These are phyloP conservation scores for Drosophila cognata DNA, from an alignment of 2,888 invertebrate genomes.

Conservation along the genomic window DNA sequence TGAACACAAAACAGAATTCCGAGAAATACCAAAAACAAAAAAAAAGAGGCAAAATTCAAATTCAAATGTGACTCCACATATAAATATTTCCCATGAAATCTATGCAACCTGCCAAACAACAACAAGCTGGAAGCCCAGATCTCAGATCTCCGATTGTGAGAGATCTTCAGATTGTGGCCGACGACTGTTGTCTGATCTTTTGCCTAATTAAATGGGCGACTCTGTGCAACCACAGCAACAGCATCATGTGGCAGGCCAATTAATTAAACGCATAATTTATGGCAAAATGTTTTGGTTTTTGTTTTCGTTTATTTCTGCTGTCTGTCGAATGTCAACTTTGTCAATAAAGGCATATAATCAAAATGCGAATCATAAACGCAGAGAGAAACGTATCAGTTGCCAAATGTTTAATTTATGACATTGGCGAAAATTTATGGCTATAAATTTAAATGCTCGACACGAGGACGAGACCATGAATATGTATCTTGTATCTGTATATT, in stretches of 20 bases:
- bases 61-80: constrained; percentile 41
- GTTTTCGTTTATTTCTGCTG: neutral
- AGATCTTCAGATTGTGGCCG: constrained; percentile 21
- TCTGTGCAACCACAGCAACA: constrained; percentile 34
- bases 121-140: constrained; percentile 20
- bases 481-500: constrained; percentile 48
- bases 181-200: constrained; percentile 11
- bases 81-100: constrained; percentile 55
- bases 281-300: constrained; percentile 51
- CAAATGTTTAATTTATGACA: constrained; percentile 80
- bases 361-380: constrained; percentile 49
- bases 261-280: constrained; percentile 83
- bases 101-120: constrained; percentile 47
- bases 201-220: constrained; percentile 67
- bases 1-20: constrained; percentile 54
- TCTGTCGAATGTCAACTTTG: constrained; percentile 46
- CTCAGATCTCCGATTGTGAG: constrained; percentile 5
- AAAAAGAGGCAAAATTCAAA: constrained; percentile 40
- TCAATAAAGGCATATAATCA: constrained; percentile 55
- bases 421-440: constrained; percentile 73
- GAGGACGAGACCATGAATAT: constrained; percentile 68
- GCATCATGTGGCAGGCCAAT: constrained; percentile 78
- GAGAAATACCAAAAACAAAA: constrained; percentile 36
- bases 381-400: constrained; percentile 66
- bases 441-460: constrained; percentile 70